Percentiles rank a stretch among this genome's conserved stretches.
phyloP scores from a whole-genome alignment of 1,140 invertebrate species.

The Drosophila navojoa region DNA sequence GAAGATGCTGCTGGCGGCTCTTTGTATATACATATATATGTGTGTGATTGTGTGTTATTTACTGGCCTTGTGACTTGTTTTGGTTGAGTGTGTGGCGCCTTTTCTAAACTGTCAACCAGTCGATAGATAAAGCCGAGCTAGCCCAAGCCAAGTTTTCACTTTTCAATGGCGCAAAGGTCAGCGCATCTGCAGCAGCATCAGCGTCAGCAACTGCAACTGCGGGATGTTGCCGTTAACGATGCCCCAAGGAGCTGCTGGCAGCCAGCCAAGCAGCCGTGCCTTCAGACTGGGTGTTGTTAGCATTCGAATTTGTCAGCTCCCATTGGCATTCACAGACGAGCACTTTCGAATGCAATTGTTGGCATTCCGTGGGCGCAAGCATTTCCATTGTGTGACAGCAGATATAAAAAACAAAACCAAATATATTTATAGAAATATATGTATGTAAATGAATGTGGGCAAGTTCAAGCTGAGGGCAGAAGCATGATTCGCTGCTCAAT shows the following conservation, averaged over 20 bases:
- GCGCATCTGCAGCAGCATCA: constrained; percentile 32
- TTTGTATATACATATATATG: constrained; percentile 24
- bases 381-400: constrained; percentile 31
- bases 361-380: constrained; percentile 27
- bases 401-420: constrained; percentile 9
- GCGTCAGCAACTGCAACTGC: constrained; percentile 13
- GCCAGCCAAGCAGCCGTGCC: background rate
- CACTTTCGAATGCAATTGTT: constrained; percentile 46
- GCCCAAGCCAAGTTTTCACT: constrained; percentile 68
- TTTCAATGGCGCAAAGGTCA: constrained; percentile 74
- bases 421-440: background rate
- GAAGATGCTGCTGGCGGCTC: constrained; percentile 40
- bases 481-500: constrained; percentile 23
- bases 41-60: constrained; percentile 4
- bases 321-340: constrained; percentile 27
- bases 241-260: constrained; percentile 41
- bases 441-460: constrained; percentile 6
- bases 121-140: constrained; percentile 37
- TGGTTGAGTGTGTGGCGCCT: constrained; percentile 25
- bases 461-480: constrained; percentile 33
- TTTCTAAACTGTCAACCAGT: constrained; percentile 78
- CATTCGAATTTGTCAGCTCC: constrained; percentile 70
- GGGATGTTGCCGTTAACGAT: constrained; percentile 11
- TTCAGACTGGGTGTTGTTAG: constrained; percentile 50
- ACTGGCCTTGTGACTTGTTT: constrained; percentile 42